Percentiles rank a stretch among this genome's conserved stretches.
Evolutionary conservation across 2,113 vertebrate genomes (phyloP).

Genomic region (Pterophyllum scalare): DNA sequence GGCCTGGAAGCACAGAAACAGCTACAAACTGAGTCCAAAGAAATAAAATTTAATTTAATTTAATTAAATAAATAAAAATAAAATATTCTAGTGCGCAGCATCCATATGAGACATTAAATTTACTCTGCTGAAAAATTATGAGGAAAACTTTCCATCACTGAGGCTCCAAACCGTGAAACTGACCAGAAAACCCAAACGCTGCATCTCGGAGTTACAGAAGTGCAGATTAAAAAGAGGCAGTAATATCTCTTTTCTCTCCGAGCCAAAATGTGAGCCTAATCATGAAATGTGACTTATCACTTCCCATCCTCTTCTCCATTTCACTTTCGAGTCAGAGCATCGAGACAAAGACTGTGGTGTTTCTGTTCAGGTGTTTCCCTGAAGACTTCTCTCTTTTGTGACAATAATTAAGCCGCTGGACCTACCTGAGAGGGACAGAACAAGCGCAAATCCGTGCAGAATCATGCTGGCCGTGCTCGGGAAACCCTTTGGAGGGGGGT

Average conservation of each 20-base stretch:
- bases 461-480: slow-evolving; percentile 49
- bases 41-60: too few species aligned
- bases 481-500: neutral
- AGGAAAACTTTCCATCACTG: neutral
- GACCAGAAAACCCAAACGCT: neutral
- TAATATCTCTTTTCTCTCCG: neutral
- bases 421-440: slow-evolving; percentile 60
- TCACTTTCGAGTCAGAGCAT: neutral
- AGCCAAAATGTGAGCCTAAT: neutral
- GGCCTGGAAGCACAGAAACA: neutral
- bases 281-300: neutral
- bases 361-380: neutral
- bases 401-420: neutral
- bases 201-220: neutral
- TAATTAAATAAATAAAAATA: too few species aligned
- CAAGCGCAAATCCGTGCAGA: slow-evolving; percentile 31
- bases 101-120: neutral
- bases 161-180: slow-evolving; percentile 6
- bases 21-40: neutral
- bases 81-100: neutral
- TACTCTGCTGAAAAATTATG: slow-evolving; percentile 10
- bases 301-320: neutral
- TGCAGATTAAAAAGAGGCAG: neutral
- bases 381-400: neutral
- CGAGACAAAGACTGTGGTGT: neutral